phyloP scores from a whole-genome alignment of 2,113 vertebrate species.

The Psittacus erithacus region DNA sequence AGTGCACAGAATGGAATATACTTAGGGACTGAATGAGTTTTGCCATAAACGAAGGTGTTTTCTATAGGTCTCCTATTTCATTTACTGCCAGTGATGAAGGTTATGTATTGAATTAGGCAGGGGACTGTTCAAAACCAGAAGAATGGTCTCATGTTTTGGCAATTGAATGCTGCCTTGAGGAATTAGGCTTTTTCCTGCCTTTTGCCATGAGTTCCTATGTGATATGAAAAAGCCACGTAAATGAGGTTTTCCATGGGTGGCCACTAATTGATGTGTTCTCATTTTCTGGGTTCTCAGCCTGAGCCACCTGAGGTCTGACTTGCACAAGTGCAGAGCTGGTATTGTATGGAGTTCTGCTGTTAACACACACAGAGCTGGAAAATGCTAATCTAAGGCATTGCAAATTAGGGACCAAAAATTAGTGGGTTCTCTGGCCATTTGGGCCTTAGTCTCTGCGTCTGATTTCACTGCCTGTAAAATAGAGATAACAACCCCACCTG shows the following conservation, averaged over 20 bases:
- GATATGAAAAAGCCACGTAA: conserved; percentile 12
- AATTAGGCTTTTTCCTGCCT: conserved; percentile 38
- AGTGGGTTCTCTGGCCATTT: neutral
- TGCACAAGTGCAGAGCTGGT: neutral
- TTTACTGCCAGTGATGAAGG: conserved; percentile 26
- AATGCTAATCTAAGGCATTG: neutral
- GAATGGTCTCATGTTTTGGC: conserved; percentile 35
- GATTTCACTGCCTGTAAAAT: neutral
- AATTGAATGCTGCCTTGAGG: conserved; percentile 29
- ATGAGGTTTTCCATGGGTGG: conserved; percentile 41
- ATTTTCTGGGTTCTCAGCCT: conserved; percentile 14
- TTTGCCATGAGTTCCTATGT: neutral
- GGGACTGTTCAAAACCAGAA: conserved; percentile 20
- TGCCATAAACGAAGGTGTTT: neutral
- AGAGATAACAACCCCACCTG: neutral
- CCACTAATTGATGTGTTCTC: conserved; percentile 42
- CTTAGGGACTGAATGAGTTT: conserved; percentile 10
- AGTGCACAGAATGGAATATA: neutral
- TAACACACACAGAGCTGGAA: neutral
- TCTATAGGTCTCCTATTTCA: conserved; percentile 1
- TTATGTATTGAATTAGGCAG: conserved; percentile 17
- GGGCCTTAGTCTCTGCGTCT: neutral
- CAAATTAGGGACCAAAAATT: neutral
- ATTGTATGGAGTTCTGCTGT: neutral
- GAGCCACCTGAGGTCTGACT: conserved; percentile 37